phyloP scores from a whole-genome alignment of 2,797 vertebrate genomes.

The Helicolenus hilgendorfi region DNA sequence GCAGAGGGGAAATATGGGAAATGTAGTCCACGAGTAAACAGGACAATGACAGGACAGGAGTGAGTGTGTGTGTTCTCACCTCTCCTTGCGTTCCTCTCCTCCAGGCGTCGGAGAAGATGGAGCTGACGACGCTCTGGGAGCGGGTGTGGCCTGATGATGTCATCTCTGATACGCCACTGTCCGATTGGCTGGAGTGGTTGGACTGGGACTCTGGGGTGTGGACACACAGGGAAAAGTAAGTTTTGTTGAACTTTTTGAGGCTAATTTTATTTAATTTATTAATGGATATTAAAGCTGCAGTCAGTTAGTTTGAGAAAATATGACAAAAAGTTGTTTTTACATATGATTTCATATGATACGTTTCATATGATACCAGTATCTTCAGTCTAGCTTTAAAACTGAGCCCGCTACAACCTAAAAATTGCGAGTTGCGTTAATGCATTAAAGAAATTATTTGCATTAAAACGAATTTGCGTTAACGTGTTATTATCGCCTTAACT shows the following conservation, averaged over 20 bases:
- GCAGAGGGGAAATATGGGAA: slow-evolving; percentile 65
- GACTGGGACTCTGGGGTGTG: slow-evolving; percentile 91
- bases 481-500: too few relatives aligned
- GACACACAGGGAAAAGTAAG: background rate
- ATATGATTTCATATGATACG: too few relatives aligned
- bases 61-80: slow-evolving; percentile 52
- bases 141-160: slow-evolving; percentile 94
- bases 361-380: too few relatives aligned
- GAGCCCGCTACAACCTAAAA: too few relatives aligned
- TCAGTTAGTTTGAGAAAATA: too few relatives aligned
- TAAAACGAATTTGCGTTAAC: too few relatives aligned
- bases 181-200: slow-evolving; percentile 98
- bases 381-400: too few relatives aligned
- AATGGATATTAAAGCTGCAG: background rate
- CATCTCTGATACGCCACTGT: slow-evolving; percentile 97
- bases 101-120: slow-evolving; percentile 99
- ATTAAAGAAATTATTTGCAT: too few relatives aligned
- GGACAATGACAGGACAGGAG: background rate
- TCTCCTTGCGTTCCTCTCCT: slow-evolving; percentile 97
- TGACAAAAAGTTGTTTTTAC: too few relatives aligned
- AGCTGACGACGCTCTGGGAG: slow-evolving; percentile 97
- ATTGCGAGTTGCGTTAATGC: too few relatives aligned
- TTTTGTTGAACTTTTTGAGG: background rate
- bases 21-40: slow-evolving; percentile 23
- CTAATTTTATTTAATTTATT: background rate